A percentile compares a stretch with the other conserved stretches of the same genome.
phyloP scores from a whole-genome alignment of 2,888 invertebrate species.

The Tipula helvola region DNA sequence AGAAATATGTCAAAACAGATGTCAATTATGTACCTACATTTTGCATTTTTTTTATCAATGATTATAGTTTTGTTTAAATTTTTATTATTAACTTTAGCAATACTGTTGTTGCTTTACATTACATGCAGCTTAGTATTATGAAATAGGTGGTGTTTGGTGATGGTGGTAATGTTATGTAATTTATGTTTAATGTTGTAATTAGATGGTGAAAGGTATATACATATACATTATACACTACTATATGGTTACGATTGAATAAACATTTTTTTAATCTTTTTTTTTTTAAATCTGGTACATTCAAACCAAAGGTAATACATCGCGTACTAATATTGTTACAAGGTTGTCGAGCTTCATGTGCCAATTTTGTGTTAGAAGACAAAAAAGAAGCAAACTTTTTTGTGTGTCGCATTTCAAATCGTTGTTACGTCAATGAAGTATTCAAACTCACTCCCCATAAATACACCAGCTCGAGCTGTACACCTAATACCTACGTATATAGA shows the following conservation, averaged over 20 bases:
- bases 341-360: background rate
- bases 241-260: background rate
- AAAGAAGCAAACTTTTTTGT: background rate
- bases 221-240: background rate
- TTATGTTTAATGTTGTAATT: background rate
- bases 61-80: background rate
- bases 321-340: background rate
- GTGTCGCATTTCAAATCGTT: background rate
- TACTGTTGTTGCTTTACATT: background rate
- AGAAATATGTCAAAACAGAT: constrained; percentile 4
- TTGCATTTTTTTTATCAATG: background rate
- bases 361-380: background rate
- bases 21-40: background rate
- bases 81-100: background rate
- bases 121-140: background rate
- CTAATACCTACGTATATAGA: background rate
- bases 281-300: background rate
- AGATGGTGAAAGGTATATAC: background rate
- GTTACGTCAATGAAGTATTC: background rate
- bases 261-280: background rate
- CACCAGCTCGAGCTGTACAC: background rate
- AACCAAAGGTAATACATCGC: background rate
- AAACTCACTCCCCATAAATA: background rate
- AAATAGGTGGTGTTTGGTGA: background rate
- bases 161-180: background rate